phyloP scores from a whole-genome alignment of 2,888 invertebrate species.

The Koerneria pararmatus region DNA sequence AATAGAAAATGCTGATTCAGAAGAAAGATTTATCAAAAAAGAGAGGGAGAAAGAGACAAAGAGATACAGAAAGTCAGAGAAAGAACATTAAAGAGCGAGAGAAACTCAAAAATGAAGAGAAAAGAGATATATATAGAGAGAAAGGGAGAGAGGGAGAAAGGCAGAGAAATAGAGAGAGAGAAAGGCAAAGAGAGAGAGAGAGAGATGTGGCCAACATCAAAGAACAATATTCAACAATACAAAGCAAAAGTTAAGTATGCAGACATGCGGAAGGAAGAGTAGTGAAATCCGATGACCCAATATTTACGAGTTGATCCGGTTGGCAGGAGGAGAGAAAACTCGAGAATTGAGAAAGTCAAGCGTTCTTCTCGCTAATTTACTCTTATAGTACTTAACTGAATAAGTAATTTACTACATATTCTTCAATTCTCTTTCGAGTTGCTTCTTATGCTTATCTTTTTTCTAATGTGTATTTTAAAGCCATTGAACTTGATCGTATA shows the following conservation, averaged over 20 bases:
- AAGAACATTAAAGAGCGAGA: not conserved
- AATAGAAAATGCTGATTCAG: not conserved
- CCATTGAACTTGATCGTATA: too few relatives aligned
- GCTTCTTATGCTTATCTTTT: too few relatives aligned
- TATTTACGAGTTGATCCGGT: too few relatives aligned
- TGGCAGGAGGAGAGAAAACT: too few relatives aligned
- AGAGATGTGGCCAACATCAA: not conserved
- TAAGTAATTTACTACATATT: too few relatives aligned
- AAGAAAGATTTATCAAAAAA: constrained; percentile 4
- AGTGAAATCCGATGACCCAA: too few relatives aligned
- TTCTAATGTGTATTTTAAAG: too few relatives aligned
- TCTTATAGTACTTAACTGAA: too few relatives aligned
- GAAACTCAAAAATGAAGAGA: not conserved
- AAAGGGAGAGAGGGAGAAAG: not conserved
- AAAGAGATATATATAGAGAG: not conserved
- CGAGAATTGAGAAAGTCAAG: too few relatives aligned
- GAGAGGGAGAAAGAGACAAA: not conserved
- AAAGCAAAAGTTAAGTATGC: constrained; percentile 4
- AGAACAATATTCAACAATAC: not conserved
- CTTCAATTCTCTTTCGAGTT: too few relatives aligned
- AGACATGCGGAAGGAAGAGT: too few relatives aligned
- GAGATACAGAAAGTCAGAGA: not conserved
- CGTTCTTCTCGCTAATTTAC: too few relatives aligned
- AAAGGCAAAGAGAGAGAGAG: constrained; percentile 1
- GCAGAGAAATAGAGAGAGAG: constrained; percentile 2